Evolutionary conservation across 2,113 vertebrate genomes (phyloP).

Genomic region (Salvelinus fontinalis): DNA sequence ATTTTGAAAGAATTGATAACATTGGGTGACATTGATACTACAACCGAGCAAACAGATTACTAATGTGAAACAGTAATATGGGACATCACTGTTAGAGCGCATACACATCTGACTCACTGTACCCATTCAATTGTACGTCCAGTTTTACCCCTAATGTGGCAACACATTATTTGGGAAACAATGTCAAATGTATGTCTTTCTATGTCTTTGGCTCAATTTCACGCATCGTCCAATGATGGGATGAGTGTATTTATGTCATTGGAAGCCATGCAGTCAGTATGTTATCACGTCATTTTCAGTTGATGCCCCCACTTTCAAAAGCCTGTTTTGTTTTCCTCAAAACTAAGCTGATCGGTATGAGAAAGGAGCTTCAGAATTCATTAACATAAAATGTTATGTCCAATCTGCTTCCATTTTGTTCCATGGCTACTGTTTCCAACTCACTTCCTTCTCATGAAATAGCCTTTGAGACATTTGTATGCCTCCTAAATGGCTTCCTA

Average conservation of each 20-base stretch:
- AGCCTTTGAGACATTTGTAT: neutral
- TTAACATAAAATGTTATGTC: conserved; percentile 41
- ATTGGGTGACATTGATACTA: neutral
- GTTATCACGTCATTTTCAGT: conserved; percentile 13
- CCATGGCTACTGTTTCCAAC: conserved; percentile 40
- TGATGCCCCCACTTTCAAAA: conserved; percentile 1
- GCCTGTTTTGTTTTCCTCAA: conserved; percentile 26
- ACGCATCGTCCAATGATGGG: neutral
- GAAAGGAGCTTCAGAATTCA: conserved; percentile 29
- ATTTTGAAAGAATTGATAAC: neutral
- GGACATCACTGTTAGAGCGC: neutral
- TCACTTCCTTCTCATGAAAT: neutral
- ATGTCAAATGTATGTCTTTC: conserved; percentile 1
- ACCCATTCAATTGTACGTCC: neutral
- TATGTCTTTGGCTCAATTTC: conserved; percentile 1
- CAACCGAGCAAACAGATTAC: neutral
- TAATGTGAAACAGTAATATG: neutral
- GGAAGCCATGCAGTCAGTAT: neutral
- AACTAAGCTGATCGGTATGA: conserved; percentile 10
- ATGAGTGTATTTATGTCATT: neutral
- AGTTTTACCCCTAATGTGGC: conserved; percentile 2
- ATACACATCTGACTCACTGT: neutral
- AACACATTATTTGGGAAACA: conserved; percentile 6
- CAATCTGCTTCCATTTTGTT: conserved; percentile 30
- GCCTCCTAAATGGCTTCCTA: too few relatives aligned